phyloP scores from a whole-genome alignment of 2,113 vertebrate species.

The Hydrochoerus hydrochaeris region DNA sequence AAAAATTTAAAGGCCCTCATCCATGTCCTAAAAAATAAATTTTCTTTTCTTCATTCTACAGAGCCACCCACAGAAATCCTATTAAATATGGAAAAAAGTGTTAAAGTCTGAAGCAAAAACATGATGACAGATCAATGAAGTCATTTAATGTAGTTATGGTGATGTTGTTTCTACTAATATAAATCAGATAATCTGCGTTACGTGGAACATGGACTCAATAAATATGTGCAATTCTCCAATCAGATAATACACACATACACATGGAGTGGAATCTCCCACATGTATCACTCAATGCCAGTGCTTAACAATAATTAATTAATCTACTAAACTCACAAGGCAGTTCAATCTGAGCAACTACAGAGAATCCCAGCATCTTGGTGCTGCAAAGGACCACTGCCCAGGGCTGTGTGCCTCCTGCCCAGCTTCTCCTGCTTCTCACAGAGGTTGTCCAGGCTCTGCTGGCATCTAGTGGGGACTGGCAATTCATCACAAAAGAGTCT shows the following conservation, averaged over 20 bases:
- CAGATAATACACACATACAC: background rate
- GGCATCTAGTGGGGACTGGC: background rate
- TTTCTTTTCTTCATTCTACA: background rate
- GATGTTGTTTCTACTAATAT: constrained; percentile 18
- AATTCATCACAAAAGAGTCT: background rate
- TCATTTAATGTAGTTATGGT: background rate
- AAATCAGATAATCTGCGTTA: constrained; percentile 15
- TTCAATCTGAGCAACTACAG: background rate
- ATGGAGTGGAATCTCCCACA: background rate
- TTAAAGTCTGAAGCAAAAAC: constrained; percentile 44
- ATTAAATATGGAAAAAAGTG: background rate
- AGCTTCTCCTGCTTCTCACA: fast-evolving
- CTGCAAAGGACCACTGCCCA: background rate
- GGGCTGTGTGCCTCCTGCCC: background rate
- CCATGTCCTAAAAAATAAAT: constrained; percentile 13
- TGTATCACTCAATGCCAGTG: background rate
- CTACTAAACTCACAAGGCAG: background rate
- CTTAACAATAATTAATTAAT: background rate
- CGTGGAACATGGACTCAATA: background rate
- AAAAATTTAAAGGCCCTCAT: background rate
- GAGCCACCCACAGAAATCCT: constrained; percentile 53
- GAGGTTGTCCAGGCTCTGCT: background rate
- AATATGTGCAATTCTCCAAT: background rate
- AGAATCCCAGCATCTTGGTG: background rate
- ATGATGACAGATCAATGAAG: background rate